Evolutionary conservation across 2,113 vertebrate genomes (phyloP).

Genomic region (Vicugna pacos): DNA sequence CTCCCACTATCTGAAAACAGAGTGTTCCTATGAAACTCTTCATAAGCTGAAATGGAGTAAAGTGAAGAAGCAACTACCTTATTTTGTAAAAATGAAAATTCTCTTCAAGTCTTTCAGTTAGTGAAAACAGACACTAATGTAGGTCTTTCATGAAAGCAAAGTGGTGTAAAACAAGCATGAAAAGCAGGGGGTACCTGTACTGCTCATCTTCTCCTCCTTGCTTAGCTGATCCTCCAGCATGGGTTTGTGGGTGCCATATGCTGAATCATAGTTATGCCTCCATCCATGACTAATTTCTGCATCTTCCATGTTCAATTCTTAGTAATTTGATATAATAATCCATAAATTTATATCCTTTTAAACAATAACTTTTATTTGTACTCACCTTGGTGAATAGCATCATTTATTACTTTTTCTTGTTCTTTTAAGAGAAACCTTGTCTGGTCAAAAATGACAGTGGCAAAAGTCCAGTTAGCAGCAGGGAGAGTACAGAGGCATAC

Average conservation of each 20-base stretch:
- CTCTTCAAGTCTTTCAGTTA: background rate
- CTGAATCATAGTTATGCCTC: slow-evolving; percentile 42
- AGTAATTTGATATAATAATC: slow-evolving; percentile 22
- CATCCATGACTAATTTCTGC: background rate
- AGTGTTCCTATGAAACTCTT: background rate
- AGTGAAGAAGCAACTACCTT: background rate
- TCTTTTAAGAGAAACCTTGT: slow-evolving; percentile 90
- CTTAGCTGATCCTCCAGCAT: slow-evolving; percentile 9
- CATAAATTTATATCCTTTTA: slow-evolving; percentile 4
- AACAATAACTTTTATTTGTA: slow-evolving; percentile 46
- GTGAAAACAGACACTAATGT: background rate
- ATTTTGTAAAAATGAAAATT: background rate
- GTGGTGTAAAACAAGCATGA: background rate
- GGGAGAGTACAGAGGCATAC: slow-evolving; percentile 67
- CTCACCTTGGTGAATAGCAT: slow-evolving; percentile 85
- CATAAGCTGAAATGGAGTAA: background rate
- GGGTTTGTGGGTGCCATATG: background rate
- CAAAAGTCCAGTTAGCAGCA: slow-evolving; percentile 86
- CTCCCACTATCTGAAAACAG: background rate
- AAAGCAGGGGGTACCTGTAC: background rate
- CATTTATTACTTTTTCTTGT: slow-evolving; percentile 87
- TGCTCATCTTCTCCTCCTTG: slow-evolving; percentile 10
- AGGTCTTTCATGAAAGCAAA: background rate
- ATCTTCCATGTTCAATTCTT: background rate
- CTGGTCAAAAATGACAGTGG: slow-evolving; percentile 86